Evolutionary conservation across 2,797 vertebrate species (phyloP).

Genomic region (Esox masquinongy): DNA sequence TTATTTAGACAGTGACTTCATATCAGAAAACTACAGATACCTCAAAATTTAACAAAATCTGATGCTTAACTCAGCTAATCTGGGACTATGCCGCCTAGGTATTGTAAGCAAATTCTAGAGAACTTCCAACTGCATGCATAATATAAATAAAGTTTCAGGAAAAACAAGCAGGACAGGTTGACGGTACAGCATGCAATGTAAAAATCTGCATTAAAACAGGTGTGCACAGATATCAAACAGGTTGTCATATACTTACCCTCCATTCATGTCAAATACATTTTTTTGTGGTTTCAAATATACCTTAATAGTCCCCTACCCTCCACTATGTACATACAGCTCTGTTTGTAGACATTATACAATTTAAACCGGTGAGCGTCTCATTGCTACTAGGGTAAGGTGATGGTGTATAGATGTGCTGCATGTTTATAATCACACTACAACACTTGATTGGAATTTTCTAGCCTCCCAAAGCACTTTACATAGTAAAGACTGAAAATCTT

Average conservation of each 20-base stretch:
- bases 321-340: background rate
- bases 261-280: background rate
- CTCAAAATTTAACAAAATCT: slow-evolving; percentile 49
- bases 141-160: background rate
- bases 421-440: background rate
- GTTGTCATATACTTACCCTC: slow-evolving; percentile 18
- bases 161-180: background rate
- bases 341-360: background rate
- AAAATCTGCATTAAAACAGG: slow-evolving; percentile 2
- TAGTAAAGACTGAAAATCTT: no score
- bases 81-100: background rate
- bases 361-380: background rate
- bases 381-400: background rate
- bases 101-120: background rate
- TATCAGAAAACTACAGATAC: slow-evolving; percentile 35
- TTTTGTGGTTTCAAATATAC: background rate
- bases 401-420: background rate
- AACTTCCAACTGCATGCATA: background rate
- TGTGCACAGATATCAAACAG: slow-evolving; percentile 12
- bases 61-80: background rate
- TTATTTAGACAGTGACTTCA: slow-evolving; percentile 45
- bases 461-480: no score
- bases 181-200: background rate
- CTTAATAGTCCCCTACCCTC: no score
- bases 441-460: no score